Evolutionary conservation across 2,888 invertebrate species (phyloP).

Genomic region (Leuctra nigra): DNA sequence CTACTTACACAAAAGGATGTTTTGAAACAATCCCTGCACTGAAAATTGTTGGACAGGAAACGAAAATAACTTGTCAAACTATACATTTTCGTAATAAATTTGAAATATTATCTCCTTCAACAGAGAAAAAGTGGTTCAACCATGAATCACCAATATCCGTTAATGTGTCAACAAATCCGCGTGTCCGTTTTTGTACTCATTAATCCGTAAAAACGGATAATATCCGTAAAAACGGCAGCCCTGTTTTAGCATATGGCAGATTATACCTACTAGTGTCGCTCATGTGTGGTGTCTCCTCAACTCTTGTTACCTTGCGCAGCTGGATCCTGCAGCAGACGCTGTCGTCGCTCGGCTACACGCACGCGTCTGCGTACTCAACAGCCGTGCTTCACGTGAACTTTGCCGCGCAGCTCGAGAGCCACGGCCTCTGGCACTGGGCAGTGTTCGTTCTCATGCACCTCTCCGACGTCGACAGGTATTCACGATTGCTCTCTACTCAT

Average conservation of each 20-base stretch:
- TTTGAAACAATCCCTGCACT: no score
- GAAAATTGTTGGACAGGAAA: no score
- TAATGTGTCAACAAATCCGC: no score
- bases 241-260: constrained; percentile 71
- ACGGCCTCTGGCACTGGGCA: constrained; percentile 82
- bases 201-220: no score
- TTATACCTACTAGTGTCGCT: constrained; percentile 73
- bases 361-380: constrained; percentile 50
- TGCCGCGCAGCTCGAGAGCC: constrained; percentile 74
- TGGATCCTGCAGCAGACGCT: constrained; percentile 69
- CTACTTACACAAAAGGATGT: no score
- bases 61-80: no score
- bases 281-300: constrained; percentile 42
- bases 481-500: background rate
- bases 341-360: constrained; percentile 57
- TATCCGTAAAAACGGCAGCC: no score
- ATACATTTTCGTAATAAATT: no score
- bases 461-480: constrained; percentile 39
- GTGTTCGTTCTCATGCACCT: constrained; percentile 70
- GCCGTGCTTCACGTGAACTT: constrained; percentile 61
- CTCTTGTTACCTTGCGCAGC: constrained; percentile 39
- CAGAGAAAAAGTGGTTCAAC: no score
- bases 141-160: no score
- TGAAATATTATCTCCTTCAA: no score
- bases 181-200: no score